Percentiles rank a stretch among this genome's conserved stretches.
phyloP scores from a whole-genome alignment of 1,140 invertebrate species.

The Drosophila micromelanica region DNA sequence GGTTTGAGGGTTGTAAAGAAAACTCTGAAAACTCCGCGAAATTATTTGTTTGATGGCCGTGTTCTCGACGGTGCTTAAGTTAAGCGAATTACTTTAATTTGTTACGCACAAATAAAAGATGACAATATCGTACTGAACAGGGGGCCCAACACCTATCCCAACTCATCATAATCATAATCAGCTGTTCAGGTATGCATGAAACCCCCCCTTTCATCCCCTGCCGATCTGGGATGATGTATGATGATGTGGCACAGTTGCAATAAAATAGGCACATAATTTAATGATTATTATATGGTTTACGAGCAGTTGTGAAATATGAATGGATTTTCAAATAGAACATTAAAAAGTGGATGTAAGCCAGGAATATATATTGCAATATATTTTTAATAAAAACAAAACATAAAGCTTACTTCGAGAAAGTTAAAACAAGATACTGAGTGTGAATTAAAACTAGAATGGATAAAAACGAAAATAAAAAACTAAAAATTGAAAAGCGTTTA shows the following conservation, averaged over 20 bases:
- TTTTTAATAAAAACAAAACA: background rate
- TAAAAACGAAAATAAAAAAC: too few species aligned
- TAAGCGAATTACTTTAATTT: slow-evolving; percentile 81
- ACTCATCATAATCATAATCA: slow-evolving; percentile 25
- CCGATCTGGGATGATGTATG: slow-evolving; percentile 61
- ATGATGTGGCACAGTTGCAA: slow-evolving; percentile 78
- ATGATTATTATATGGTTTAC: slow-evolving; percentile 48
- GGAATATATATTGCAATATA: background rate
- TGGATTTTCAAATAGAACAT: slow-evolving; percentile 16
- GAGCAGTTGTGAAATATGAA: slow-evolving; percentile 7
- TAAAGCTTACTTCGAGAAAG: background rate
- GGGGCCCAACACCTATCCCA: background rate
- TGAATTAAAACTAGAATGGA: background rate
- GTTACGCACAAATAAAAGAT: slow-evolving; percentile 35
- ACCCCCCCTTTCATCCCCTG: background rate
- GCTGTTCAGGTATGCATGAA: slow-evolving; percentile 76
- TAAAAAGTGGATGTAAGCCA: background rate
- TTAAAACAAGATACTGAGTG: background rate
- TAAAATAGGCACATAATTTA: slow-evolving; percentile 49
- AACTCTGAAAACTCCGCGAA: slow-evolving; percentile 14
- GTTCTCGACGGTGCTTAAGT: slow-evolving; percentile 30
- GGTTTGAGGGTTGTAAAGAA: slow-evolving; percentile 38
- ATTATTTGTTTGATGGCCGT: slow-evolving; percentile 72
- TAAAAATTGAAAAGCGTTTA: too few species aligned
- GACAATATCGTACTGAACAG: background rate